Evolutionary conservation across 2,888 invertebrate genomes (phyloP).

Genomic region (Serrognathus titanus): DNA sequence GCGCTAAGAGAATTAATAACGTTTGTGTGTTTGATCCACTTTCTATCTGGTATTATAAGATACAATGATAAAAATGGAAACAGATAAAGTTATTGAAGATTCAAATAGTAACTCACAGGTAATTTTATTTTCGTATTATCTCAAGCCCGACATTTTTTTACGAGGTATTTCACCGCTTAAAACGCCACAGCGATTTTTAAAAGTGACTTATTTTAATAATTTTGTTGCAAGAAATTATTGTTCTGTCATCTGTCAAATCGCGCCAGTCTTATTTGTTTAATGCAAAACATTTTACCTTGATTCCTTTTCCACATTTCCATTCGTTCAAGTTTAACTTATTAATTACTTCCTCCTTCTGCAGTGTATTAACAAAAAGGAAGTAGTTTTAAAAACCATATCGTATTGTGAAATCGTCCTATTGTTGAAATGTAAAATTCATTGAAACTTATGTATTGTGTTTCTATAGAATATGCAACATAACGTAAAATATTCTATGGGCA

Average conservation of each 20-base stretch:
- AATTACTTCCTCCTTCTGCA: no score
- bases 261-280: background rate
- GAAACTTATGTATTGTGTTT: no score
- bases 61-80: conserved; percentile 85
- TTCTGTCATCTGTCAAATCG: background rate
- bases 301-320: no score
- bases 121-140: conserved; percentile 14
- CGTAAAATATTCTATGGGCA: no score
- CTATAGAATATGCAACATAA: no score
- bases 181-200: background rate
- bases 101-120: conserved; percentile 67
- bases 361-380: no score
- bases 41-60: conserved; percentile 33
- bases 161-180: background rate
- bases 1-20: conserved; percentile 12
- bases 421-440: no score
- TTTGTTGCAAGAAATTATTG: background rate
- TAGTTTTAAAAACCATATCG: no score
- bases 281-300: no score
- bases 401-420: no score
- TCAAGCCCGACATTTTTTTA: background rate
- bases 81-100: conserved; percentile 86
- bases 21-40: conserved; percentile 20
- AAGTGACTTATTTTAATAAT: background rate
- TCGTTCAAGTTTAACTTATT: no score